Evolutionary conservation across 1,140 invertebrate species (phyloP).

Genomic region (Wiebesia pumilae): DNA sequence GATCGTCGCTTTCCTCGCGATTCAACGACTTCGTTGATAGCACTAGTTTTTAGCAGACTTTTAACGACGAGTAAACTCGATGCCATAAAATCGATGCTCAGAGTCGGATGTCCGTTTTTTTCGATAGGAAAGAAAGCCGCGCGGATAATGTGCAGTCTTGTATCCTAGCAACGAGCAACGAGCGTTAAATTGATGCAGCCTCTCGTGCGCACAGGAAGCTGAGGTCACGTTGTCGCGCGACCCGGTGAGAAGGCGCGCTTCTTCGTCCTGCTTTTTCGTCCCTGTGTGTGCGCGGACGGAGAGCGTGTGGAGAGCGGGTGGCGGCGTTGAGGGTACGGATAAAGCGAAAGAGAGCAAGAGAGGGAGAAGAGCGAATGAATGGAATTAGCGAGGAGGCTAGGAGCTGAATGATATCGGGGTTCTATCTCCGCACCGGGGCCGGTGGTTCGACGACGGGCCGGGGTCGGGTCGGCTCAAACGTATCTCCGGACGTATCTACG

Average conservation of each 20-base stretch:
- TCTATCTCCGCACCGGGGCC: conserved; percentile 52
- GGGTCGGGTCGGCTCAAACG: conserved; percentile 39
- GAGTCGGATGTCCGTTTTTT: too few relatives aligned
- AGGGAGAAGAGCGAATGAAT: conserved; percentile 68
- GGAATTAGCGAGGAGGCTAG: conserved; percentile 75
- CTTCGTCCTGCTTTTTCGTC: neutral
- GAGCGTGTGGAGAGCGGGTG: neutral
- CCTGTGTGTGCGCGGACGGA: neutral
- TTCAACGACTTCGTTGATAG: too few relatives aligned
- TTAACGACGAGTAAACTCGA: too few relatives aligned
- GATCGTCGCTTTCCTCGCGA: too few relatives aligned
- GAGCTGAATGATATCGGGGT: conserved; percentile 74
- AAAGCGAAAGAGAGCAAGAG: neutral
- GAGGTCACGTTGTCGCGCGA: neutral
- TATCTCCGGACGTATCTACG: conserved; percentile 50
- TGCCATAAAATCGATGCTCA: too few relatives aligned
- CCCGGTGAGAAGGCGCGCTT: neutral
- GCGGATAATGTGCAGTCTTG: too few relatives aligned
- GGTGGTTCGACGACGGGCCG: conserved; percentile 8
- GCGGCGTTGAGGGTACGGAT: neutral
- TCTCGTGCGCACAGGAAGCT: neutral
- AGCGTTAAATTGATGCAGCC: neutral
- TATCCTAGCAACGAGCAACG: neutral
- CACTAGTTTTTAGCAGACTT: too few relatives aligned
- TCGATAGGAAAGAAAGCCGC: too few relatives aligned